Percentiles rank a stretch among this genome's conserved stretches.
phyloP scores from a whole-genome alignment of 1,140 invertebrate genomes.

The Condylostylus longicornis region DNA sequence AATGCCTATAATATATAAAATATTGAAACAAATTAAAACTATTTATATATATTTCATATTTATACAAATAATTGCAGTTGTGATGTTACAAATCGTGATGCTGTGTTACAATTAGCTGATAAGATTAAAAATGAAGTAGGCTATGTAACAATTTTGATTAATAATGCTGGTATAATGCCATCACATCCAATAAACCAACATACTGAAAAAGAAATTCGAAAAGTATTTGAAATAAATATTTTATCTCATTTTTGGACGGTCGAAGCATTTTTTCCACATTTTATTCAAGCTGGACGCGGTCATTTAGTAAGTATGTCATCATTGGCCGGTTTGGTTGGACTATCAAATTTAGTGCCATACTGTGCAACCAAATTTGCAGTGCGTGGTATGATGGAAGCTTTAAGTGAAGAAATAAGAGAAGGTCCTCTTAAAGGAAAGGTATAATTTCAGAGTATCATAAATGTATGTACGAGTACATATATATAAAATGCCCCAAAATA shows the following conservation, averaged over 20 bases:
- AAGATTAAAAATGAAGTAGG: slow-evolving; percentile 47
- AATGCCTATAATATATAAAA: not conserved
- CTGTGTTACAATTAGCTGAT: slow-evolving; percentile 39
- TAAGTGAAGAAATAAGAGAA: slow-evolving; percentile 48
- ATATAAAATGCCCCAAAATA: not conserved
- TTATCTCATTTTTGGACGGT: slow-evolving; percentile 60
- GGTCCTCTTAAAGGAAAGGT: slow-evolving; percentile 27
- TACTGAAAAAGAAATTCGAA: slow-evolving; percentile 41
- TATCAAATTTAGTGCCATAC: slow-evolving; percentile 61
- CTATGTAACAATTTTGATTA: slow-evolving; percentile 48
- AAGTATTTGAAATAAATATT: slow-evolving; percentile 54
- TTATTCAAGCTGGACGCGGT: slow-evolving; percentile 56
- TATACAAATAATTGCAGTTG: too few species aligned
- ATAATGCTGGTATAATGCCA: slow-evolving; percentile 69
- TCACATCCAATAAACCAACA: slow-evolving; percentile 43
- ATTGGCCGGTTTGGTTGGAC: slow-evolving; percentile 55
- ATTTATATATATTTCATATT: slow-evolving; percentile 1
- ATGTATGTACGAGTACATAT: not conserved
- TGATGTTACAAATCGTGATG: slow-evolving; percentile 48
- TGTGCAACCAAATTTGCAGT: slow-evolving; percentile 68
- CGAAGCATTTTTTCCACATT: slow-evolving; percentile 58
- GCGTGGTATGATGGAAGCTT: slow-evolving; percentile 54
- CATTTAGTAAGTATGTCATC: slow-evolving; percentile 69
- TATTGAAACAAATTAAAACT: not conserved
- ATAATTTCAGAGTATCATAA: not conserved